A percentile compares a stretch with the other conserved stretches of the same genome.
phyloP scores from a whole-genome alignment of 2,113 vertebrate species.

The Triplophysa rosa region DNA sequence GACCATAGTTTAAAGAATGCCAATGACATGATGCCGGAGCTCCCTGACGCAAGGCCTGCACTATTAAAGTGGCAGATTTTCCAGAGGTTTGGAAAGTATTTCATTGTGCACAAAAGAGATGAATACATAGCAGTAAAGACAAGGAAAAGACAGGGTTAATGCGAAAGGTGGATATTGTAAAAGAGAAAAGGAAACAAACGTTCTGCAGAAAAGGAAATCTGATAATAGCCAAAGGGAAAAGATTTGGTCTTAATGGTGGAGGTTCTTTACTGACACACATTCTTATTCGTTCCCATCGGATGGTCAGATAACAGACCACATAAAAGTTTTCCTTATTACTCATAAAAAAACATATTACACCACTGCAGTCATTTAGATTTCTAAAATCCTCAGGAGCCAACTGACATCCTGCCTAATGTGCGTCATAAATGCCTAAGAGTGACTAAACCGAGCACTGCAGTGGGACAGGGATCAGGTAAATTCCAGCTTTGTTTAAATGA shows the following conservation, averaged over 20 bases:
- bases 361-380: slow-evolving; percentile 18
- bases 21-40: slow-evolving; percentile 17
- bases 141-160: neutral
- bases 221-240: neutral
- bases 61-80: slow-evolving; percentile 18
- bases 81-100: neutral
- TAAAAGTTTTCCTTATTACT: neutral
- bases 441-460: neutral
- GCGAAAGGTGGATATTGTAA: neutral
- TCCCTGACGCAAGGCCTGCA: slow-evolving; percentile 27
- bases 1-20: slow-evolving; percentile 21
- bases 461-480: slow-evolving; percentile 1
- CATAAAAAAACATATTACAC: neutral
- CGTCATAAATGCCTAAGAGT: slow-evolving; percentile 2
- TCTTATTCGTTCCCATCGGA: slow-evolving; percentile 7
- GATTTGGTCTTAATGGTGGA: neutral
- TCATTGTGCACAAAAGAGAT: neutral
- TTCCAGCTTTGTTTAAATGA: neutral
- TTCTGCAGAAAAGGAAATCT: slow-evolving; percentile 12
- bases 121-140: neutral
- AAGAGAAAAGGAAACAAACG: slow-evolving; percentile 8
- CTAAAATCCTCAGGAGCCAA: neutral
- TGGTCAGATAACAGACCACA: slow-evolving; percentile 9
- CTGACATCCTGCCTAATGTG: slow-evolving; percentile 5
- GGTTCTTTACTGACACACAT: neutral